Base-by-base conservation (phyloP, 92 coral and sea anemone genomes). In the Epizoanthus rinbou region DNA sequence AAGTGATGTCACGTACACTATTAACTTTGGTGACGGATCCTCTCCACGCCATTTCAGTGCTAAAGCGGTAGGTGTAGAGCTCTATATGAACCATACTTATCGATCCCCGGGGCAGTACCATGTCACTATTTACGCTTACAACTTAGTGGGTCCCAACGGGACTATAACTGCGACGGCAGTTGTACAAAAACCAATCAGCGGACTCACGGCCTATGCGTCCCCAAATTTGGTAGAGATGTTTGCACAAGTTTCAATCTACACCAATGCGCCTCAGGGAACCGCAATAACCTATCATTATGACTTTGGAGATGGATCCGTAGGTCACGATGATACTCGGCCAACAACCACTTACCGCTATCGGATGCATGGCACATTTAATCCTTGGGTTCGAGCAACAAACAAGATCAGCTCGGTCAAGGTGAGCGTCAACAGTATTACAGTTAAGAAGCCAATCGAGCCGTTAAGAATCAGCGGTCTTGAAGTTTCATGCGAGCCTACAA, bases 181-280 rank as follows among this genome's bases (percentile, higher is more conserved):
- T 41, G 91, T 95, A 15, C 91, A 93, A 62, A 92, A 93, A 3
- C 88, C 85, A 9, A 89, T 95, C 69, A 59, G 31, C 1, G 88
- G 88, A 16, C 88, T 93, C 9, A 58, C 28, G 14, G 87, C 88
- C 21, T 58, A 73, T 19, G 64, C 87, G 3, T 65, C 39, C 35
- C 21, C 85, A 3, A 37, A 57, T 53, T 31, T 13, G 21, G 62
- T 89, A 16, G 9, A 56, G 25, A 62, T 88, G 73, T 88, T 33
- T 43, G 79, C 87, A 8, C 33, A 47, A 33, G 88, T 79, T 25
- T 62, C 54, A 13, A 80, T 90, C 17, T 17, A 57, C 17, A 84
- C 84, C 31, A 17, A 64, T 2, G 41, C 85, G 5, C 41, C 76
- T 23, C 64, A 82, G 22, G 98, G 95, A 68, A 76, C 89, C n/a